A percentile compares a stretch with the other conserved stretches of the same genome.
Conservation (phyloP, 2,888 invertebrate genomes). For the Hypena proboscidalis region DNA sequence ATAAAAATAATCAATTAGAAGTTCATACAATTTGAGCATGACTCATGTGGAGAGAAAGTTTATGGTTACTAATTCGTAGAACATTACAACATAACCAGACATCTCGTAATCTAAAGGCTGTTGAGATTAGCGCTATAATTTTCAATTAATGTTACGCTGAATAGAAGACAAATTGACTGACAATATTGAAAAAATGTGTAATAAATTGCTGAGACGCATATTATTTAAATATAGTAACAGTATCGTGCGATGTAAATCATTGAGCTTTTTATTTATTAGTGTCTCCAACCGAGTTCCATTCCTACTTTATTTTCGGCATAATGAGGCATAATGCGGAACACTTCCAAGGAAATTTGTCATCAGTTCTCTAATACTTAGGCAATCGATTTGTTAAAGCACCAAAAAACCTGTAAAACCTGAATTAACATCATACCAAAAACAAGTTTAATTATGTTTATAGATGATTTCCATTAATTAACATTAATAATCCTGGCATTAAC, state of each 20-base stretch:
- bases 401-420: too few species aligned
- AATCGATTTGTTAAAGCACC: too few species aligned
- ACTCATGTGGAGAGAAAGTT: conserved; percentile 31
- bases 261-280: conserved; percentile 25
- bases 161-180: conserved; percentile 10
- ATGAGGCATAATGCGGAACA: conserved; percentile 11
- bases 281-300: conserved; percentile 12
- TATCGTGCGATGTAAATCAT: conserved; percentile 21
- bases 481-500: too few species aligned
- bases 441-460: too few species aligned
- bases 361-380: too few species aligned
- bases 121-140: too few species aligned
- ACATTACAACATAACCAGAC: conserved; percentile 15
- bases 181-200: conserved; percentile 14
- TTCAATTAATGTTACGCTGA: conserved; percentile 10
- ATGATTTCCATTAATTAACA: too few species aligned
- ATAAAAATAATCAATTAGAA: too few species aligned
- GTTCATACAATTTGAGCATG: too few species aligned
- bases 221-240: conserved; percentile 18
- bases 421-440: too few species aligned
- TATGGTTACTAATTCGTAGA: conserved; percentile 16
- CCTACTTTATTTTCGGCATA: conserved; percentile 20
- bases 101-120: conserved; percentile 10
- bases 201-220: conserved; percentile 12
- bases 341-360: conserved; percentile 16